Base-by-base conservation (phyloP, 2,113 vertebrate genomes). In the Pachyramphus minor region DNA sequence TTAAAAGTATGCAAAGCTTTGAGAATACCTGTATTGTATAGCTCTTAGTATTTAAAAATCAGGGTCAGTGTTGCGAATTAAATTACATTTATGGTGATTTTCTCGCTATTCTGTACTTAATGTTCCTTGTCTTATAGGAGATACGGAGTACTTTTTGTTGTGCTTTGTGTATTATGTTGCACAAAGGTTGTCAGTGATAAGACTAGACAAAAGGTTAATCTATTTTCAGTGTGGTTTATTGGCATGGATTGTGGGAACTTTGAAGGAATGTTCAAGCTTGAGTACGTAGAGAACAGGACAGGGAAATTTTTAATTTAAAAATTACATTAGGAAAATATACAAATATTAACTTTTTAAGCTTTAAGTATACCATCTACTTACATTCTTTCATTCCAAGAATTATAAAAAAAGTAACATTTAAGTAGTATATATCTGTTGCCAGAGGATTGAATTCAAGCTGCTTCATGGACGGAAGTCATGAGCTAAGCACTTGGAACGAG, bases 181-280 rank as follows among this genome's bases (percentile, higher is more conserved):
- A 88, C 95, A 90, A 90, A 90, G 64, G 90, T 86, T 93, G 67
- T 80, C 37, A 37, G 75, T 96, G 93, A 95, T 97, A 97, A 97
- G 90, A 95, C 93, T 83, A 97, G 93, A 95, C 93, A 96, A 94
- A 97, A 96, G 93, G 92, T 96, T 94, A 96, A 96, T 96, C 84
- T 94, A 13, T 97, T 96, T 96, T 96, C 95, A 94, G 75, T 93
- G 84, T 96, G 94, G 42, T 93, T 95, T 96, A 84, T 87, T 96
- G 95, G 93, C 95, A 16, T 92, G 79, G 86, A 44, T 74, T 96
- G 96, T 95, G 95, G 87, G 95, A 97, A 92, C 33, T 77, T 71
- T 1, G 22, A 39, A 50, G 35, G 63, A 97, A 66, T 23, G 42
- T 55, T 91, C 5, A 17, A 76, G 18, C 55, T 74, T 37, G 33